phyloP scores from a whole-genome alignment of 2,888 invertebrate genomes.

The Mechanitis messenoides region DNA sequence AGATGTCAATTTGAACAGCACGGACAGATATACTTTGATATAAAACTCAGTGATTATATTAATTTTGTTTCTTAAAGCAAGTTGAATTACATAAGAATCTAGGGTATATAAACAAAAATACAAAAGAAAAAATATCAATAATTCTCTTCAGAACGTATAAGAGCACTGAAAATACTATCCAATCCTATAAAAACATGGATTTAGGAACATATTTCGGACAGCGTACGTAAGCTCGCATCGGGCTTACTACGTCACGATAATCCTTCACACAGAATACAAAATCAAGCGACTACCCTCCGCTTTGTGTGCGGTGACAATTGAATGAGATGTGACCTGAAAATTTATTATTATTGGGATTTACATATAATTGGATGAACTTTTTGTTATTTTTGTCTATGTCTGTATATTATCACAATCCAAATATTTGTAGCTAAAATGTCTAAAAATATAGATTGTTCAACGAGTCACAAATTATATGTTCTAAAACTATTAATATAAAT shows the following conservation, averaged over 20 bases:
- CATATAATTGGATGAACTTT: neutral
- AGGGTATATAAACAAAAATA: neutral
- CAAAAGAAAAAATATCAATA: neutral
- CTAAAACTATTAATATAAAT: too few species aligned
- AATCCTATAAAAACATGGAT: too few species aligned
- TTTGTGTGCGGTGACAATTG: conserved; percentile 7
- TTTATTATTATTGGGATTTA: neutral
- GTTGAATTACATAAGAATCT: neutral
- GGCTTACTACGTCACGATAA: conserved; percentile 25
- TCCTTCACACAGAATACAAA: conserved; percentile 27
- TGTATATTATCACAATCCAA: too few species aligned
- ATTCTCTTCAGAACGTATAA: neutral
- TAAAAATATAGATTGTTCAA: too few species aligned
- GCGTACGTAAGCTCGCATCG: conserved; percentile 6
- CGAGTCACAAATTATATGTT: too few species aligned
- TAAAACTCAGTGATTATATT: neutral
- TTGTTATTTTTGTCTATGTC: too few species aligned
- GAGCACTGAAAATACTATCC: too few species aligned
- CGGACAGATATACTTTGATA: conserved; percentile 7
- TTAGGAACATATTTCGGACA: too few species aligned
- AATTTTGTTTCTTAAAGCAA: conserved; percentile 1
- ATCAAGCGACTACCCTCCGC: conserved; percentile 13
- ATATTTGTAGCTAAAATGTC: too few species aligned
- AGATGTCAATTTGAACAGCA: conserved; percentile 16
- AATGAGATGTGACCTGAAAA: neutral